Percentiles rank a stretch among this genome's conserved stretches.
These are phyloP conservation scores for Brachionichthys hirsutus DNA, from an alignment of 2,113 vertebrate genomes.

Conservation along the genomic window DNA sequence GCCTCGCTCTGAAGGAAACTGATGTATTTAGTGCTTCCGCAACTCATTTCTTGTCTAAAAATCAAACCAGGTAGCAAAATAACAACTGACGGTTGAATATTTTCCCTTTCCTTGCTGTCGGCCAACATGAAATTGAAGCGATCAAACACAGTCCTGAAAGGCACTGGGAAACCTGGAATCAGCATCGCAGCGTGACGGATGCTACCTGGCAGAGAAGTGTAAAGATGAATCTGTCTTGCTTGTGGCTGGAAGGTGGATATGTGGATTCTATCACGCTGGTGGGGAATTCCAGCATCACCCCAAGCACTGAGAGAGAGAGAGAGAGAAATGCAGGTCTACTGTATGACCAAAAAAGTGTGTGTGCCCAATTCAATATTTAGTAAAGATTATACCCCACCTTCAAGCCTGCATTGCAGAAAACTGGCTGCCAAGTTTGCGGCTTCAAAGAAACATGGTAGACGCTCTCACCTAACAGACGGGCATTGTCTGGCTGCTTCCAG, in stretches of 20 bases:
- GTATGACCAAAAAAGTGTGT: slow-evolving; percentile 8
- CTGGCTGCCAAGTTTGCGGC: slow-evolving; percentile 32
- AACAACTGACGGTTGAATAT: neutral
- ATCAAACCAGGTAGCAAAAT: neutral
- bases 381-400: slow-evolving; percentile 6
- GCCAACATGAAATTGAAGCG: neutral
- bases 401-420: slow-evolving; percentile 10
- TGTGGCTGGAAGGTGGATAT: slow-evolving; percentile 59
- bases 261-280: slow-evolving; percentile 60
- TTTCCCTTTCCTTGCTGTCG: neutral
- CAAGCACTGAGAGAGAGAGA: slow-evolving; percentile 14
- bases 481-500: slow-evolving; percentile 30
- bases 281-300: slow-evolving; percentile 63
- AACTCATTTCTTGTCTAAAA: neutral
- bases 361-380: neutral
- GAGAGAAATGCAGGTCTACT: slow-evolving; percentile 22
- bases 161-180: slow-evolving; percentile 8
- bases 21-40: neutral
- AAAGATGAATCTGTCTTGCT: slow-evolving; percentile 60
- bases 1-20: neutral
- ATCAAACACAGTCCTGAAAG: slow-evolving; percentile 1
- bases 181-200: slow-evolving; percentile 15
- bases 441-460: slow-evolving; percentile 32
- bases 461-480: slow-evolving; percentile 26
- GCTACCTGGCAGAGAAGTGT: slow-evolving; percentile 33